Evolutionary conservation across 2,888 invertebrate species (phyloP), one percentile per base, ranked within the genome.

Genomic region (Archips crataeganus): DNA sequence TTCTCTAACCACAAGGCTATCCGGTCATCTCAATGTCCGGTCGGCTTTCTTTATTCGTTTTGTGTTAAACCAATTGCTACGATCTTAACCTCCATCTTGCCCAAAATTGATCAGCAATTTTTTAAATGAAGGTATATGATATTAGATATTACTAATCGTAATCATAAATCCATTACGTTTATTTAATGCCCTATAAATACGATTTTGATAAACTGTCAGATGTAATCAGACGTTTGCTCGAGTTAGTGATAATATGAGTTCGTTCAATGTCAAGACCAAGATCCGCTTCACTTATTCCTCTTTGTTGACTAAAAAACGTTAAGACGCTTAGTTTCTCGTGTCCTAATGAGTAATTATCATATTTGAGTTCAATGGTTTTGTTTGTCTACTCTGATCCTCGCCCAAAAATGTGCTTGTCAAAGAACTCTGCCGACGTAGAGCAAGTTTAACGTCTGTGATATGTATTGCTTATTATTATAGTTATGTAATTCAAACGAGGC

Each of bases 401-500:
- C 39, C 49, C 59, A 74, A 71, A 69, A 74, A 59, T 59, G 68
- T 64, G 36, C 54, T 64, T 9, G 34, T 51, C 61, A 42, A 64
- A 74, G 59, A 68, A 49, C 73, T 69, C 69, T 69, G 69, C 73
- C 59, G 15, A 74, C 10, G 59, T 69, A 64, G 59, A 64, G 32
- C 60, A 74, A 67, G 54, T 69, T 69, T 64, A 72, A 62, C 72
- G 59, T 74, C 64, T 74, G 69, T 60, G 49, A 15, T 59, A 80
- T 81, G 80, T 78, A 81, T 79, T 54, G 15, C 51, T 54, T 54
- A 15, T 81, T 81, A 81, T 83, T 79, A 78, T 82, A 76, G 81
- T 84, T 86, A 85, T 86, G 83, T 85, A 84, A 85, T 82, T 77
- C 76, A 77, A 76, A 77, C 77, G 80, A 82, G 79, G 82, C 81